These are phyloP conservation scores for Galleria mellonella DNA, from an alignment of 1,140 invertebrate species.

Conservation along the genomic window DNA sequence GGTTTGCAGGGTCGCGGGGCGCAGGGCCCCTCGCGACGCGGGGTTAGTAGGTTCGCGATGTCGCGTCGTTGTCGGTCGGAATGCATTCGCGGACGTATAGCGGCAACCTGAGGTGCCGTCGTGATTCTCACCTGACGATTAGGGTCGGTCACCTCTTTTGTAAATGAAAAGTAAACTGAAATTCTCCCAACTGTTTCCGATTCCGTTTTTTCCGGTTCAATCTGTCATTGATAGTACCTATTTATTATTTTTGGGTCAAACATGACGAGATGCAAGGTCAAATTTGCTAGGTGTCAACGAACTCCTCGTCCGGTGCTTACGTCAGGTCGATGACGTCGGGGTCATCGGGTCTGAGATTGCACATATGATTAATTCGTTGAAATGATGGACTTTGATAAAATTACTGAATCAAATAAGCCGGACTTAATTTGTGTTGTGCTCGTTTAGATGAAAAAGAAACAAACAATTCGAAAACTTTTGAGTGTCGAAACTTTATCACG, in stretches of 20 bases:
- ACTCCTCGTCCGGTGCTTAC: slow-evolving; percentile 55
- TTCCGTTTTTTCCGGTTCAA: slow-evolving; percentile 13
- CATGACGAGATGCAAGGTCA: slow-evolving; percentile 61
- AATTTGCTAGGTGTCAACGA: slow-evolving; percentile 64
- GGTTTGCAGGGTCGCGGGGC: slow-evolving; percentile 65
- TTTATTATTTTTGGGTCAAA: slow-evolving; percentile 52
- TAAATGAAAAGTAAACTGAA: slow-evolving; percentile 23
- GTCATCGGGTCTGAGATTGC: slow-evolving; percentile 33
- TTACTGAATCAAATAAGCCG: not conserved
- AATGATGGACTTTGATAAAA: not conserved
- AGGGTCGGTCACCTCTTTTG: slow-evolving; percentile 48
- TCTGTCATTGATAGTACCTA: slow-evolving; percentile 1
- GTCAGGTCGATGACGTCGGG: slow-evolving; percentile 66
- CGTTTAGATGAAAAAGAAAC: slow-evolving; percentile 9
- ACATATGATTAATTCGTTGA: not conserved
- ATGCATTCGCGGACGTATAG: slow-evolving; percentile 71
- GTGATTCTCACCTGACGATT: slow-evolving; percentile 49
- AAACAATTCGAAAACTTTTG: slow-evolving; percentile 26
- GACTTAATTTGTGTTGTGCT: slow-evolving; percentile 26
- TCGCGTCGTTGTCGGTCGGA: slow-evolving; percentile 68
- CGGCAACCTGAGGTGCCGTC: slow-evolving; percentile 67
- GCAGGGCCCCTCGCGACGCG: slow-evolving; percentile 61
- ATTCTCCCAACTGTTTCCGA: slow-evolving; percentile 9
- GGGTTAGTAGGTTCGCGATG: slow-evolving; percentile 71
- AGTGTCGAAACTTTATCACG: slow-evolving; percentile 47